Evolutionary conservation across 1,140 invertebrate species (phyloP).

Genomic region (Calephelis nemesis): DNA sequence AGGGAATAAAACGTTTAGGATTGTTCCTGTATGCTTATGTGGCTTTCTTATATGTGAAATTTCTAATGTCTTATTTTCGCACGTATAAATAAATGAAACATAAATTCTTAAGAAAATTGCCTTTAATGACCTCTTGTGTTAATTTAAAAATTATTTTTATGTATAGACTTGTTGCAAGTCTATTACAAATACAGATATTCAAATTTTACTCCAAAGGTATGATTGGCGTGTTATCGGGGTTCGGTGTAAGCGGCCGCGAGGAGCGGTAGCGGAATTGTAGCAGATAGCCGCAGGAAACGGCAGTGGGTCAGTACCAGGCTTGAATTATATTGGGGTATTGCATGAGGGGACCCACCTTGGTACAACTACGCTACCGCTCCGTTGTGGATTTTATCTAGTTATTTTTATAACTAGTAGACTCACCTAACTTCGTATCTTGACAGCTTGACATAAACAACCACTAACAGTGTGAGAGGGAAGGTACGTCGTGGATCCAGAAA

Average conservation of each 20-base stretch:
- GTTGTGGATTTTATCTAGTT: background rate
- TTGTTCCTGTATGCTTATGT: too few species aligned
- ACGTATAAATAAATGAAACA: too few species aligned
- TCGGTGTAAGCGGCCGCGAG: background rate
- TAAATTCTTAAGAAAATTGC: too few species aligned
- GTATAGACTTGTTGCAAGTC: background rate
- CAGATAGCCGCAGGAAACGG: background rate
- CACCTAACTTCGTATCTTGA: too few species aligned
- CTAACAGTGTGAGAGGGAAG: too few species aligned
- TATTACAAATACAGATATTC: background rate
- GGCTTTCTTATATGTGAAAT: too few species aligned
- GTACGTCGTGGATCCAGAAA: too few species aligned
- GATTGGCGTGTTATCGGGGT: background rate
- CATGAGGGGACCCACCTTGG: background rate
- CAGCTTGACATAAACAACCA: too few species aligned
- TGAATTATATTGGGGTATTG: background rate
- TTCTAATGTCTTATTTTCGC: too few species aligned
- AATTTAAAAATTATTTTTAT: background rate
- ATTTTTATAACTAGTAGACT: too few species aligned
- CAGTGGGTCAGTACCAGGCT: conserved; percentile 7
- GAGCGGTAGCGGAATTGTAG: background rate
- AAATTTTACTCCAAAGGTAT: background rate
- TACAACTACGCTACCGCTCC: background rate
- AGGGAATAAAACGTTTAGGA: too few species aligned
- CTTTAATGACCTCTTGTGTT: too few species aligned